A percentile compares a stretch with the other conserved stretches of the same genome.
These are phyloP conservation scores for Lithobates sylvaticus DNA, from an alignment of 2,797 vertebrate genomes.

Conservation along the genomic window DNA sequence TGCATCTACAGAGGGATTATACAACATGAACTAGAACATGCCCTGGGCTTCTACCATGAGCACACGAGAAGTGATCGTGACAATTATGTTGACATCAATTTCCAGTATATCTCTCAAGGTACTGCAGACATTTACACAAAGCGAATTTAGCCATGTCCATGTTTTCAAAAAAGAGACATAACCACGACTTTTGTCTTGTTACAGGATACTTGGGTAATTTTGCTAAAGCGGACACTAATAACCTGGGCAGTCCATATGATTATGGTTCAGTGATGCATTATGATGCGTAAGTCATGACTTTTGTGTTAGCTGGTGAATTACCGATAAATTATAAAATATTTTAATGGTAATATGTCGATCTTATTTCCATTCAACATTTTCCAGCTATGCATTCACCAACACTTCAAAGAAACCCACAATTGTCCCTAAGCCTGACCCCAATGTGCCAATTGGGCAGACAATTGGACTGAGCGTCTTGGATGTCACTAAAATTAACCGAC, in stretches of 20 bases:
- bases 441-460: constrained; percentile 76
- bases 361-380: neutral
- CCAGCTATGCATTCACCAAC: constrained; percentile 76
- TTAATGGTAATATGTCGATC: too few relatives aligned
- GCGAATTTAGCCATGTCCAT: too few relatives aligned
- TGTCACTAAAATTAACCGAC: constrained; percentile 2
- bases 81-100: constrained; percentile 77
- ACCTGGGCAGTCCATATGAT: constrained; percentile 71
- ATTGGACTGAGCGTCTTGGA: constrained; percentile 9
- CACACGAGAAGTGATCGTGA: constrained; percentile 84
- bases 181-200: neutral
- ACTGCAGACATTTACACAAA: too few relatives aligned
- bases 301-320: too few relatives aligned
- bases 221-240: constrained; percentile 4
- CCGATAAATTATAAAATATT: too few relatives aligned
- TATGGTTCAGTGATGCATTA: constrained; percentile 2
- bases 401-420: constrained; percentile 83
- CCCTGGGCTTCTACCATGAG: constrained; percentile 83
- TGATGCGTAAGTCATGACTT: neutral
- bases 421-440: constrained; percentile 83
- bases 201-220: neutral
- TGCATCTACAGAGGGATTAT: constrained; percentile 82
- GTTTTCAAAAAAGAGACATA: too few relatives aligned
- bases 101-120: constrained; percentile 81
- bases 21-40: constrained; percentile 83